These are phyloP conservation scores for Callimorpha dominula DNA, from an alignment of 2,888 invertebrate species.

Conservation along the genomic window DNA sequence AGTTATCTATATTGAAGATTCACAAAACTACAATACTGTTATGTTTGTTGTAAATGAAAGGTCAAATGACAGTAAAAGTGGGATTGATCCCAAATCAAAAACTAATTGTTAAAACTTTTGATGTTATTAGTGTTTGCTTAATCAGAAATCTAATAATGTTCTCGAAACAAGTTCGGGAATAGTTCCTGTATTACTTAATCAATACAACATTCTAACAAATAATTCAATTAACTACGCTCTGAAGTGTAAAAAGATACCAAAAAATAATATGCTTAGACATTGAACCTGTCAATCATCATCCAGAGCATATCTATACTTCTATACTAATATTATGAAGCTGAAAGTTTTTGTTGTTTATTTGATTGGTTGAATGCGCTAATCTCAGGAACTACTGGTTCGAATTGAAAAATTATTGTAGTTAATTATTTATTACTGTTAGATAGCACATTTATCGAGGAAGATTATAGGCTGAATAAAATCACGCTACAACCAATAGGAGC, in stretches of 20 bases:
- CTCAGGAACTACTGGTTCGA: too few species aligned
- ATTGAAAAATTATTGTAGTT: too few species aligned
- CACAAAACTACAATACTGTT: background rate
- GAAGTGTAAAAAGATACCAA: background rate
- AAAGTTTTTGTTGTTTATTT: too few species aligned
- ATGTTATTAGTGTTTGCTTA: constrained; percentile 10
- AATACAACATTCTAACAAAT: background rate
- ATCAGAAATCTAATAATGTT: background rate
- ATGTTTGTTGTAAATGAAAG: background rate
- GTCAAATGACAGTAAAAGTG: background rate
- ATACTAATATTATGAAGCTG: background rate
- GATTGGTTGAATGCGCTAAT: too few species aligned
- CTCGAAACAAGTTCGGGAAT: background rate
- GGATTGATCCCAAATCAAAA: constrained; percentile 7
- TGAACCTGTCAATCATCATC: background rate
- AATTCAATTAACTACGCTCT: background rate
- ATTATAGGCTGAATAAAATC: too few species aligned
- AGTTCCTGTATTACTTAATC: background rate
- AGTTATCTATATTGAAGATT: background rate
- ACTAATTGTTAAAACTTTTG: background rate
- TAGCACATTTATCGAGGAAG: too few species aligned
- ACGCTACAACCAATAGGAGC: too few species aligned
- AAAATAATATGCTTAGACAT: background rate
- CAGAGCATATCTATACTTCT: background rate
- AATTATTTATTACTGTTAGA: too few species aligned